phyloP scores from a whole-genome alignment of 2,113 vertebrate genomes.

The Salvator merianae region DNA sequence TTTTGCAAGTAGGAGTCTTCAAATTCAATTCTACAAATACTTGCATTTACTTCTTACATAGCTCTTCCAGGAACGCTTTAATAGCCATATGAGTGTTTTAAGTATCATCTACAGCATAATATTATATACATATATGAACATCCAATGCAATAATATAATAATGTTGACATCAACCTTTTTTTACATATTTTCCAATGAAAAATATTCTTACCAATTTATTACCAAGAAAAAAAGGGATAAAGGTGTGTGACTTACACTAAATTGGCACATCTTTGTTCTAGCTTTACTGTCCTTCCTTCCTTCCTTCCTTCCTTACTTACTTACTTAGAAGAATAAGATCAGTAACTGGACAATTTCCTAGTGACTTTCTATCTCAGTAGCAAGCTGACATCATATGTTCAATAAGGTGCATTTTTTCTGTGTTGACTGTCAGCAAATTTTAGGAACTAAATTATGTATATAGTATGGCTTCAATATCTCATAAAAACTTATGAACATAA shows the following conservation, averaged over 20 bases:
- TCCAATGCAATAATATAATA: no score
- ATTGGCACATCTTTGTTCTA: not conserved
- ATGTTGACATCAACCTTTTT: no score
- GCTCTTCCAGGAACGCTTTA: no score
- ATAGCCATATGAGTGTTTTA: no score
- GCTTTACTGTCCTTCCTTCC: not conserved
- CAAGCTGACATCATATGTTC: not conserved
- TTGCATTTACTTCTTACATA: no score
- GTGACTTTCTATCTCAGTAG: not conserved
- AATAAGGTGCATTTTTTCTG: not conserved
- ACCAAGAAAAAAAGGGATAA: not conserved
- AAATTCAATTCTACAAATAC: no score
- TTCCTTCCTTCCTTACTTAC: not conserved
- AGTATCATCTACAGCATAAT: no score
- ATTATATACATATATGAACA: no score
- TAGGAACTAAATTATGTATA: constrained; percentile 38
- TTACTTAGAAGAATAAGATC: not conserved
- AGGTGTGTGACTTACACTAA: not conserved
- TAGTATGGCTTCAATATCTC: constrained; percentile 26
- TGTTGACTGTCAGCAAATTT: constrained; percentile 31
- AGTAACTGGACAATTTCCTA: not conserved
- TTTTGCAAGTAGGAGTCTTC: no score
- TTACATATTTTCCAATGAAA: no score
- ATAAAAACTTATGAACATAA: no score
- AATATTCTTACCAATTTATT: no score